Evolutionary conservation across 2,797 vertebrate species (phyloP), one percentile per base, ranked within the genome.

Genomic region (Cirrhinus mrigala): DNA sequence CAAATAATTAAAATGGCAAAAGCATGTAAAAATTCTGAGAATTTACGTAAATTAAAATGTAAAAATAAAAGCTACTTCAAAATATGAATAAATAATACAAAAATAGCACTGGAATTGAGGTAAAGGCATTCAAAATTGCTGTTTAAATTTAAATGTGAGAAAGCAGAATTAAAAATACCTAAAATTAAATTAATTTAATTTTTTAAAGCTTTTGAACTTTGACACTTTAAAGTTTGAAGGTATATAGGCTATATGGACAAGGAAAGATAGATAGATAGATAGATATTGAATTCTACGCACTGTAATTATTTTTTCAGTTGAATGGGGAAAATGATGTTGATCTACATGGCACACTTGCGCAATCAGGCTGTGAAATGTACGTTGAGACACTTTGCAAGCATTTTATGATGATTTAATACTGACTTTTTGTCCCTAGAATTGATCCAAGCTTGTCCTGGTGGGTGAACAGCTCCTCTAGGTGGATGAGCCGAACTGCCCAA

Each of bases 401-500:
- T 79, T 64, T 79, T 66, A 50, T 52, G 77, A 64, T 79, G n/a
- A 58, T 79, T 64, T 78, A 24, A 64, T 79, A 79, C n/a, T 0
- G 77, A 66, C 44, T 48, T 79, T 46, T 80, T 22, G 27, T 68
- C 78, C 18, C 24, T 27, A 37, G 62, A 64, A 80, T 80, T 80
- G 46, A 80, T 80, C 62, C 46, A 80, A 68, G 78, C 46, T 80
- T 68, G 78, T 80, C 78, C 62, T 68, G 50, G 58, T 66, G 76
- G 75, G 76, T 82, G 58, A 54, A 81, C 80, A 24, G 77, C 68
- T 87, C 79, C 81, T 88, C 82, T 86, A 82, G 80, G 87, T 89
- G 86, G 86, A 87, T 87, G 86, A 86, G 56, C 70, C 50, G 76
- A 87, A 77, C 85, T 85, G 84, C 78, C 77, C 80, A 85, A 88